A percentile compares a stretch with the other conserved stretches of the same genome.
Conservation (phyloP, 2,797 vertebrate genomes). For the Smutsia temminckii region DNA sequence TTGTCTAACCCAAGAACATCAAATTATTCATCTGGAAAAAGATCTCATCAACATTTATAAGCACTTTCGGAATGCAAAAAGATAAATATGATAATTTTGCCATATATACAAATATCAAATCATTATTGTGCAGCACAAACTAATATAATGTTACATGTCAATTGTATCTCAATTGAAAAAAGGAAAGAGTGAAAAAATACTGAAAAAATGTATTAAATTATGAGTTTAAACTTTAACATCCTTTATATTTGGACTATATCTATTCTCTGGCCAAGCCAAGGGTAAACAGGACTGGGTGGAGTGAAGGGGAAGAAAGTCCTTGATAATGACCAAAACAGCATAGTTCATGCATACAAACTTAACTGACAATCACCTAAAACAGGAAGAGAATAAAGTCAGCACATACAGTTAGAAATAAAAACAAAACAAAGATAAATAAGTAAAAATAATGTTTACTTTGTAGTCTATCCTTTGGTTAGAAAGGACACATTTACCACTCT, state of each 20-base stretch:
- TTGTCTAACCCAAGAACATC: constrained; percentile 19
- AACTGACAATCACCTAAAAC: not conserved
- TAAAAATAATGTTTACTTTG: constrained; percentile 24
- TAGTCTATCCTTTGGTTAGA: not conserved
- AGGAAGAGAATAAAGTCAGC: not conserved
- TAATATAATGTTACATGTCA: not conserved
- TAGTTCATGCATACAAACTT: not conserved
- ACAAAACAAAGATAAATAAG: not conserved
- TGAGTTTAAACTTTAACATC: constrained; percentile 19
- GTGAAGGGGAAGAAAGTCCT: not conserved
- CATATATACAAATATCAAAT: not conserved
- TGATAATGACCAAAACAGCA: not conserved
- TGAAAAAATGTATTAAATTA: constrained; percentile 17
- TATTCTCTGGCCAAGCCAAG: not conserved
- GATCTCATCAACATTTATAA: not conserved
- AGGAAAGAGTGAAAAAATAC: not conserved
- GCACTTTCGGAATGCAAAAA: not conserved
- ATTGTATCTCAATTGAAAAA: not conserved
- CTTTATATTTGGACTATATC: not conserved
- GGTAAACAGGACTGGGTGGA: not conserved
- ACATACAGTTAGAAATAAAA: constrained; percentile 4
- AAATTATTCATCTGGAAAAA: constrained; percentile 46
- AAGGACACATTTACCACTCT: not conserved
- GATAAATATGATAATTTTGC: not conserved
- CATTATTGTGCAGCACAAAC: not conserved